Conservation (phyloP, 2,113 vertebrate species). For the Calidris pygmaea region DNA sequence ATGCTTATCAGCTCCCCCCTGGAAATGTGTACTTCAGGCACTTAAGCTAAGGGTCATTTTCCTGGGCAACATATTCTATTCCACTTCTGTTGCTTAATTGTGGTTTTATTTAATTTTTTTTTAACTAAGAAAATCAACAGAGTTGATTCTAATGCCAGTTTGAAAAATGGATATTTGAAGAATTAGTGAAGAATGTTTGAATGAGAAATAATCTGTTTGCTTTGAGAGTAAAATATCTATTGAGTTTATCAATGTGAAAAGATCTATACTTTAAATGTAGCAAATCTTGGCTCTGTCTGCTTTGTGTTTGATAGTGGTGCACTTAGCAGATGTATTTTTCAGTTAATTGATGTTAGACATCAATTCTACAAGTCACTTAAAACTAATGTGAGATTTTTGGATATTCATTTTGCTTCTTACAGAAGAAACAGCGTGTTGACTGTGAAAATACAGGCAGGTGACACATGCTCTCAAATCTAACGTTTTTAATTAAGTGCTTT, state of each 20-base stretch:
- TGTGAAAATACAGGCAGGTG: not conserved
- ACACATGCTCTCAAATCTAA: not conserved
- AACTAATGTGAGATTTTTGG: not conserved
- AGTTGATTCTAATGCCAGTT: not conserved
- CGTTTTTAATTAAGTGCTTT: not conserved
- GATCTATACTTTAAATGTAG: not conserved
- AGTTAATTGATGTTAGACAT: not conserved
- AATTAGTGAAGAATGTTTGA: not conserved
- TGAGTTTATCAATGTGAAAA: not conserved
- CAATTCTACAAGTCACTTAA: not conserved
- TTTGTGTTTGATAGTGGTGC: not conserved
- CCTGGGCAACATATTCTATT: not conserved
- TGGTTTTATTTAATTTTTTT: not conserved
- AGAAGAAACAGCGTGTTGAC: not conserved
- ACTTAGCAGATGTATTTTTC: not conserved
- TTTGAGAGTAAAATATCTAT: not conserved
- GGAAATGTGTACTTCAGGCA: not conserved
- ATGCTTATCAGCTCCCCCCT: not conserved
- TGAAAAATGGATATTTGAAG: constrained; percentile 1
- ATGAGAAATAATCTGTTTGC: not conserved
- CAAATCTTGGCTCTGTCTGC: not conserved
- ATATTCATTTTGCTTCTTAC: not conserved
- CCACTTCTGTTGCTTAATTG: not conserved
- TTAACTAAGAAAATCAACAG: not conserved
- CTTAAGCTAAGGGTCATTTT: not conserved